These are phyloP conservation scores for Sus scrofa DNA, from an alignment of 2,113 vertebrate species.

Conservation along the genomic window T2T-Sscrofa CM000830.6:131523001-131523500, in stretches of 20 bases:
- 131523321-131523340: background rate
- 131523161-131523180: background rate
- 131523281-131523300: background rate
- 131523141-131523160: background rate
- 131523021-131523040: conserved; percentile 8
- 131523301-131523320: background rate
- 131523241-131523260: background rate
- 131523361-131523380: conserved; percentile 6
- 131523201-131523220: background rate
- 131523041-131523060: background rate
- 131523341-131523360: background rate
- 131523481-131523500: background rate
- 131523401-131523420: background rate
- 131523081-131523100: background rate
- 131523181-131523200: background rate
- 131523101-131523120: background rate
- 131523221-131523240: background rate
- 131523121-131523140: background rate
- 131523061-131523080: background rate
- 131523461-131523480: background rate
- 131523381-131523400: background rate
- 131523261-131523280: background rate
- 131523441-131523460: background rate
- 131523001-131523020: background rate
- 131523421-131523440: background rate